Conservation (phyloP, 2,888 invertebrate species). For the Acanthosoma haemorrhoidale region DNA sequence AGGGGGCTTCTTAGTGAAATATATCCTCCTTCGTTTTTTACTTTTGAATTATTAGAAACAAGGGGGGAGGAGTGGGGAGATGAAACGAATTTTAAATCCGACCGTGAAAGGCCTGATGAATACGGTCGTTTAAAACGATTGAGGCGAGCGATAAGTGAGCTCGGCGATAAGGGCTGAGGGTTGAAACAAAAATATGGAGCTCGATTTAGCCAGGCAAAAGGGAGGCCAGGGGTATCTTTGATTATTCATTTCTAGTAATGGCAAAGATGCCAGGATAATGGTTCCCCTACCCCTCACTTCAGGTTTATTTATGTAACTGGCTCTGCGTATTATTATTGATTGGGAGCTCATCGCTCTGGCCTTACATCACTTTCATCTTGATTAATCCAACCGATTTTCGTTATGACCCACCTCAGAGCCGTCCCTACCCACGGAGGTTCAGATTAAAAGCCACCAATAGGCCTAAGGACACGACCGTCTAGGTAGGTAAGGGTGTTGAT, state of each 20-base stretch:
- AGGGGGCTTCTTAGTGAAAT: too few relatives aligned
- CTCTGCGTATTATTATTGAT: slow-evolving; percentile 18
- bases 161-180: not conserved
- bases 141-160: slow-evolving; percentile 19
- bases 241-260: slow-evolving; percentile 41
- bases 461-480: too few relatives aligned
- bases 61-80: not conserved
- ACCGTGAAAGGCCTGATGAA: slow-evolving; percentile 25
- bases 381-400: not conserved
- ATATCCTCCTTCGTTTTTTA: not conserved
- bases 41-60: slow-evolving; percentile 6
- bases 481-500: too few relatives aligned
- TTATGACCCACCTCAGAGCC: not conserved
- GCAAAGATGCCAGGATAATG: slow-evolving; percentile 32
- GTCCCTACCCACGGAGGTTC: too few relatives aligned
- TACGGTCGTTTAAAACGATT: slow-evolving; percentile 22
- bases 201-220: not conserved
- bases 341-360: not conserved
- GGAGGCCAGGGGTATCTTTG: slow-evolving; percentile 29
- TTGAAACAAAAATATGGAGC: slow-evolving; percentile 28
- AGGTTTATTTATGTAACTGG: slow-evolving; percentile 9
- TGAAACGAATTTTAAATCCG: slow-evolving; percentile 23
- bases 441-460: too few relatives aligned
- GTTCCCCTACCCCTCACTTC: not conserved
- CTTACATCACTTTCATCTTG: not conserved